Evolutionary conservation across 2,113 vertebrate species (phyloP).

Genomic region (Struthidea cinerea): DNA sequence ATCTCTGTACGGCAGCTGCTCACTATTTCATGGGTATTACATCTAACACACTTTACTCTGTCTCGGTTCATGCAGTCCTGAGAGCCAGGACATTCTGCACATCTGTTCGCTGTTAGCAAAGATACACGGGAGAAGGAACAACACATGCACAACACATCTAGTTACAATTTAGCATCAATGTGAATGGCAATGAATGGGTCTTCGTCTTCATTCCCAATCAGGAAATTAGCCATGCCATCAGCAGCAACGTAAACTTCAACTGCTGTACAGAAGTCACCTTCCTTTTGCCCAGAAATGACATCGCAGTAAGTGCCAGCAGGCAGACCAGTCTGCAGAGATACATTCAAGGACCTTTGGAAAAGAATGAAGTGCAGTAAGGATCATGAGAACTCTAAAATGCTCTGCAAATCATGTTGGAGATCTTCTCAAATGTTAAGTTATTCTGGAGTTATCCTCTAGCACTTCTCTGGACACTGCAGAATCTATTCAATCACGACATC

Average conservation of each 20-base stretch:
- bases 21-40: not conserved
- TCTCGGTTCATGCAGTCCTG: accelerated
- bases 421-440: not conserved
- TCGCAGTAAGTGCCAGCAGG: slow-evolving; percentile 90
- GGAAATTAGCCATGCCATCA: slow-evolving; percentile 80
- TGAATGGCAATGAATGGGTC: slow-evolving; percentile 89
- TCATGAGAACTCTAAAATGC: not conserved
- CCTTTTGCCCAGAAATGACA: slow-evolving; percentile 88
- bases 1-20: not conserved
- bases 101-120: not conserved
- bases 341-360: slow-evolving; percentile 74
- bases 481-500: not conserved
- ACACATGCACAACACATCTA: not conserved
- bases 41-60: not conserved
- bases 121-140: not conserved
- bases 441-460: not conserved
- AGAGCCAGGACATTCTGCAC: not conserved
- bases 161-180: slow-evolving; percentile 69
- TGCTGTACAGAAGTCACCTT: slow-evolving; percentile 74
- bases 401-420: not conserved
- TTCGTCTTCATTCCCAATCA: slow-evolving; percentile 77
- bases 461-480: not conserved
- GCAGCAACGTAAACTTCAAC: slow-evolving; percentile 71
- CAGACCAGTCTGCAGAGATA: slow-evolving; percentile 82
- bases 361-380: not conserved